A percentile compares a stretch with the other conserved stretches of the same genome.
These are phyloP conservation scores for Eutrigla gurnardus DNA, from an alignment of 2,797 vertebrate genomes.

Conservation along the genomic window DNA sequence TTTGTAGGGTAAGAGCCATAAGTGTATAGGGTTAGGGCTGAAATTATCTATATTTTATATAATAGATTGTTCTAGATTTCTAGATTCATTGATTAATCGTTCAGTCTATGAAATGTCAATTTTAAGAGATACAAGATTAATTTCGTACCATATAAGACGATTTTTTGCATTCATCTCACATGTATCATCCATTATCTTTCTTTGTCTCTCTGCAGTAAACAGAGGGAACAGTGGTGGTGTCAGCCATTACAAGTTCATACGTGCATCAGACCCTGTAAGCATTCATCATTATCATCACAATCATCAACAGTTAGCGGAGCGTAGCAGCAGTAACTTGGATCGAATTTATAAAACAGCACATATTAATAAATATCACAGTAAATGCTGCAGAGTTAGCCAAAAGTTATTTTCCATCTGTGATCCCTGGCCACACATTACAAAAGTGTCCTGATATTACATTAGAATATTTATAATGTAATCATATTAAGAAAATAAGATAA, in stretches of 20 bases:
- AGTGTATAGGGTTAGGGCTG: too few relatives aligned
- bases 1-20: too few relatives aligned
- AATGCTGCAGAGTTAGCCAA: neutral
- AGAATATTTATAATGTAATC: neutral
- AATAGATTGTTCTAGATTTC: too few relatives aligned
- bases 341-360: neutral
- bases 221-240: constrained; percentile 92
- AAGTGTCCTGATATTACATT: neutral
- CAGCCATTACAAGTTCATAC: constrained; percentile 86
- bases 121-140: neutral
- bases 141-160: too few relatives aligned
- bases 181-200: neutral
- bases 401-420: neutral
- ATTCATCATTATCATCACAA: neutral
- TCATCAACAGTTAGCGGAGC: neutral
- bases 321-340: neutral
- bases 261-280: constrained; percentile 87
- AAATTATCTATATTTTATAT: too few relatives aligned
- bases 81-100: too few relatives aligned
- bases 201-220: constrained; percentile 83
- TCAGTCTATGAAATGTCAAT: neutral
- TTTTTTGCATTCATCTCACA: neutral
- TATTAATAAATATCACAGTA: neutral
- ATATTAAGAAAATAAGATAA: neutral
- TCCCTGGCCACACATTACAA: neutral